A percentile compares a stretch with the other conserved stretches of the same genome.
Conservation (phyloP, 2,797 vertebrate genomes). For the Phoebastria nigripes region DNA sequence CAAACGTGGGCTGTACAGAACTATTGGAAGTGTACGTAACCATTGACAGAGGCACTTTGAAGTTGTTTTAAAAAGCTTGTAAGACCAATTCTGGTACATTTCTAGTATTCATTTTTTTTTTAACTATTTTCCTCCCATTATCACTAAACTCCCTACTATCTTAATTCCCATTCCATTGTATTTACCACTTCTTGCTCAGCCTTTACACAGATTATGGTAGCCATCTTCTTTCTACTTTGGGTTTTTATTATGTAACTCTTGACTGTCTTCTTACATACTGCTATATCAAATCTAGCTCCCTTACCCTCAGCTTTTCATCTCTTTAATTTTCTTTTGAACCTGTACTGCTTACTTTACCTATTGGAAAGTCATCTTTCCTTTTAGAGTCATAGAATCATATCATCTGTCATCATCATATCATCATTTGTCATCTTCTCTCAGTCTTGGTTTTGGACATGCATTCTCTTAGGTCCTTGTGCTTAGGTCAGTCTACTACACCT, state of each 20-base stretch:
- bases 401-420: no score
- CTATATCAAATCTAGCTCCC: neutral
- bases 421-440: neutral
- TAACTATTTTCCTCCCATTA: neutral
- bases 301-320: neutral
- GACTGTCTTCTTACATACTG: neutral
- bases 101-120: neutral
- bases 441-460: neutral
- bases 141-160: neutral
- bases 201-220: neutral
- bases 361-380: neutral
- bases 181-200: neutral
- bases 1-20: fast-evolving
- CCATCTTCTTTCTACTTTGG: neutral
- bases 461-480: neutral
- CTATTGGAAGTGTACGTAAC: neutral
- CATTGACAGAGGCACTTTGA: neutral
- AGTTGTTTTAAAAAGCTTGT: neutral
- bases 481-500: neutral
- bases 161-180: neutral
- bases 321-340: neutral
- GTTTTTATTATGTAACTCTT: neutral
- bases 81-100: neutral
- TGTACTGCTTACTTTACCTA: neutral
- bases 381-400: neutral